Conservation (phyloP, 2,888 invertebrate species). For the Sarcophaga variegata region DNA sequence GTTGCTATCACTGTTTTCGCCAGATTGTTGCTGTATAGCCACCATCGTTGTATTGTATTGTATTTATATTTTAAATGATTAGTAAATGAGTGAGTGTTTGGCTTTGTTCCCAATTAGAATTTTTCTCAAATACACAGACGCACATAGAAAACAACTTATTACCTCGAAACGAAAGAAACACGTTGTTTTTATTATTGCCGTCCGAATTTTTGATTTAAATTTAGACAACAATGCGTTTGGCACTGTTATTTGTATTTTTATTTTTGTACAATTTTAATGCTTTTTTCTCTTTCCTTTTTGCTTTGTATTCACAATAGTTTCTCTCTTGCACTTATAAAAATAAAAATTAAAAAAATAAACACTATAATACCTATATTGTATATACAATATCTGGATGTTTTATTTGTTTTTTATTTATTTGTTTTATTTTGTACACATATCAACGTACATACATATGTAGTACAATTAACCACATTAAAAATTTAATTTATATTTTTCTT, state of each 20-base stretch:
- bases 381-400: constrained; percentile 16
- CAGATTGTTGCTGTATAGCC: neutral
- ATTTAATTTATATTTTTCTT: neutral
- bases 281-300: constrained; percentile 68
- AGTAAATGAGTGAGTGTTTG: constrained; percentile 64
- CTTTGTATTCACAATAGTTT: neutral
- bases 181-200: constrained; percentile 56
- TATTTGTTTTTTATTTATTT: constrained; percentile 48
- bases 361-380: neutral
- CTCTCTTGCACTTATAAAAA: too few species aligned
- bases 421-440: constrained; percentile 63
- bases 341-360: too few species aligned
- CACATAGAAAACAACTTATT: constrained; percentile 4
- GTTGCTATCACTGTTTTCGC: neutral
- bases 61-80: constrained; percentile 59
- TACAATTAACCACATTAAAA: constrained; percentile 60
- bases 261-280: constrained; percentile 74
- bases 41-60: constrained; percentile 39
- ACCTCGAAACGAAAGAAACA: constrained; percentile 34
- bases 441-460: constrained; percentile 14
- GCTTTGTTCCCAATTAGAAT: constrained; percentile 65
- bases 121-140: constrained; percentile 26
- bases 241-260: constrained; percentile 73
- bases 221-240: constrained; percentile 64
- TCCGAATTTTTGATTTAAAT: constrained; percentile 53